phyloP scores from a whole-genome alignment of 2,888 invertebrate genomes.

The Phyllotreta striolata region DNA sequence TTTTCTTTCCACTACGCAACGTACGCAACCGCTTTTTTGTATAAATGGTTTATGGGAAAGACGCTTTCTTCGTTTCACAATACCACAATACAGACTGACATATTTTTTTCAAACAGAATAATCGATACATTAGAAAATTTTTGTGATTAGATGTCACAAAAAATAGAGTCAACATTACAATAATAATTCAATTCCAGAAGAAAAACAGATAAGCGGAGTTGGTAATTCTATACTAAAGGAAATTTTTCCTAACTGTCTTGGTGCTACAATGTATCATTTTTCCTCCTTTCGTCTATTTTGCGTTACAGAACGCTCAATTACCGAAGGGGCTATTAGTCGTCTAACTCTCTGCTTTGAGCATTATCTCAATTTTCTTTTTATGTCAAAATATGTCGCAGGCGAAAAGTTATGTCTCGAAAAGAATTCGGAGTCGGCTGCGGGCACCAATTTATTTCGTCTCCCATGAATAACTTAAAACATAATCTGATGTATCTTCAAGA shows the following conservation, averaged over 20 bases:
- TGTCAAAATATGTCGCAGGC: slow-evolving; percentile 32
- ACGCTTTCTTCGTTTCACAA: not conserved
- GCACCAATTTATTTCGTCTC: slow-evolving; percentile 36
- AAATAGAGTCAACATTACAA: too few relatives aligned
- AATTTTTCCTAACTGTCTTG: too few relatives aligned
- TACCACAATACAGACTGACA: not conserved
- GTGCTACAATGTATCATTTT: too few relatives aligned
- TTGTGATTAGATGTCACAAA: too few relatives aligned
- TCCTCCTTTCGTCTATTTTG: not conserved
- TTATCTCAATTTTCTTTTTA: slow-evolving; percentile 33
- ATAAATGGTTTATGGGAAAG: slow-evolving; percentile 42
- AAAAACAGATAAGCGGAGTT: too few relatives aligned
- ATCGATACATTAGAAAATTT: too few relatives aligned
- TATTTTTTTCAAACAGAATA: too few relatives aligned
- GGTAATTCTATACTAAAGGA: too few relatives aligned
- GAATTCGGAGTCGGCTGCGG: slow-evolving; percentile 32
- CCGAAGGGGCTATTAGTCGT: not conserved
- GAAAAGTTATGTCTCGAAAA: slow-evolving; percentile 32
- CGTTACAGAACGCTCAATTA: slow-evolving; percentile 9
- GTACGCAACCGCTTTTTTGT: slow-evolving; percentile 55
- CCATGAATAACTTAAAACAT: slow-evolving; percentile 37
- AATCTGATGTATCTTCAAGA: slow-evolving; percentile 38
- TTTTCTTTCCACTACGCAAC: slow-evolving; percentile 49
- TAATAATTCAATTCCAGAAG: too few relatives aligned
- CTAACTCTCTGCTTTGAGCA: slow-evolving; percentile 10